These are phyloP conservation scores for Pararge aegeria DNA, from an alignment of 1,140 invertebrate species.

Conservation along the genomic window DNA sequence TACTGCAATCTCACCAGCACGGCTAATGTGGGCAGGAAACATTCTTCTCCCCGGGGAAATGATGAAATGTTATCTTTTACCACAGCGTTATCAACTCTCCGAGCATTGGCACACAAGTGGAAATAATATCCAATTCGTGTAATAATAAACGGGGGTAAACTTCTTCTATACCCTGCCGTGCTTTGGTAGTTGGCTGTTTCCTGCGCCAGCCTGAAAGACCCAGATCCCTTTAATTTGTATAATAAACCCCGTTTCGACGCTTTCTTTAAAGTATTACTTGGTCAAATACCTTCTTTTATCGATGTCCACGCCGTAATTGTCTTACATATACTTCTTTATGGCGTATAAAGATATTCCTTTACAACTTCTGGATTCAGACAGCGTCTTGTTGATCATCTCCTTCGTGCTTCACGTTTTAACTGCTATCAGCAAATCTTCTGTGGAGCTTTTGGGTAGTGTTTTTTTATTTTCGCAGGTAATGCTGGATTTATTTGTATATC, in stretches of 20 bases:
- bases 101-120: too few relatives aligned
- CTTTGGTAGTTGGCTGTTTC: conserved; percentile 23
- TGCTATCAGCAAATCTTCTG: conserved; percentile 28
- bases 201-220: conserved; percentile 57
- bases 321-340: conserved; percentile 60
- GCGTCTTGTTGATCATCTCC: conserved; percentile 53
- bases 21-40: too few relatives aligned
- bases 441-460: too few relatives aligned
- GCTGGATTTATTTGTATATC: too few relatives aligned
- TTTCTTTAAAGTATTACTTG: conserved; percentile 53
- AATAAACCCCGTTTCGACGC: conserved; percentile 50
- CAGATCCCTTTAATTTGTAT: conserved; percentile 55
- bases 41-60: too few relatives aligned
- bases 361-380: conserved; percentile 48
- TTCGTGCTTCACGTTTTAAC: conserved; percentile 53
- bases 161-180: too few relatives aligned
- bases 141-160: too few relatives aligned
- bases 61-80: too few relatives aligned
- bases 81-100: too few relatives aligned
- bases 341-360: conserved; percentile 62
- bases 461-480: too few relatives aligned
- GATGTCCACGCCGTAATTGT: conserved; percentile 47
- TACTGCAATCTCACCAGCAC: too few relatives aligned
- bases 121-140: too few relatives aligned
- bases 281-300: conserved; percentile 58